Evolutionary conservation across 2,888 invertebrate species (phyloP).

Genomic region (Cerceris ruficornis): DNA sequence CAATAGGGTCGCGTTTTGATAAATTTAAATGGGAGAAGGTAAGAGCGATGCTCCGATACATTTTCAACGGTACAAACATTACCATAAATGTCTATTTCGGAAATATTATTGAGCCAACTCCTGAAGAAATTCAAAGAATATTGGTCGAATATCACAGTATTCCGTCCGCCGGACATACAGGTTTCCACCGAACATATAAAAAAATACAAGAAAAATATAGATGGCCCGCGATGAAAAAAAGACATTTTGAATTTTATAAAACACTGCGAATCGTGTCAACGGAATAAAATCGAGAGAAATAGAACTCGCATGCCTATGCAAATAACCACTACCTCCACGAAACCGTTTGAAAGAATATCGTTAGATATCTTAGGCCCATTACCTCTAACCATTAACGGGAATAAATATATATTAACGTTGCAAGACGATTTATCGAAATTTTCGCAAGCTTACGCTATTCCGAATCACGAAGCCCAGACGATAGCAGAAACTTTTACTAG

Average conservation of each 20-base stretch:
- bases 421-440: no score
- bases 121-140: background rate
- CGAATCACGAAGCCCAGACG: no score
- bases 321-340: slow-evolving; percentile 2
- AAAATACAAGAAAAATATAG: slow-evolving; percentile 5
- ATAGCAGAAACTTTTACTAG: no score
- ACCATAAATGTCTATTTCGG: background rate
- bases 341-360: background rate
- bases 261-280: slow-evolving; percentile 2
- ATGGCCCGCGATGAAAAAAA: slow-evolving; percentile 1
- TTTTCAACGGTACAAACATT: no score
- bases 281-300: background rate
- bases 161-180: slow-evolving; percentile 46
- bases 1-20: no score
- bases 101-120: background rate
- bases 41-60: no score
- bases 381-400: background rate
- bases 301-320: background rate
- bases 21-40: no score
- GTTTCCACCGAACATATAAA: slow-evolving; percentile 31
- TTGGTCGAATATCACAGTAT: slow-evolving; percentile 39
- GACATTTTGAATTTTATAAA: background rate
- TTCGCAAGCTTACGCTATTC: no score
- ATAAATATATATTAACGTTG: background rate
- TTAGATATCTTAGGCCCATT: slow-evolving; percentile 8